These are phyloP conservation scores for Drosophila picticornis DNA, from an alignment of 2,888 invertebrate species.

Conservation along the genomic window DNA sequence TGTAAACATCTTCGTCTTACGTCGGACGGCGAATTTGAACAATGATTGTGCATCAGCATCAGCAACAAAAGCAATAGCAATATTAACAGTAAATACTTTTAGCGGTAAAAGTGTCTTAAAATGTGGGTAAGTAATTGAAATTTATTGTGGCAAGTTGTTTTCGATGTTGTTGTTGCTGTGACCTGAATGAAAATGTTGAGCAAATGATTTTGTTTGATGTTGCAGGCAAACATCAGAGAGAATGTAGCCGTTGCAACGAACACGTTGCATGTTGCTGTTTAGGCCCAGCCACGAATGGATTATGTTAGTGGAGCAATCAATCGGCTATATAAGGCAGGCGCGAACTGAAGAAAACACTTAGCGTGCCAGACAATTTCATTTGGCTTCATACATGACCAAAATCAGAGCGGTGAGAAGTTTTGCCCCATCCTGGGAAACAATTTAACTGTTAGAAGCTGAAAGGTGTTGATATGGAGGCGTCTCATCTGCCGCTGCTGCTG, in stretches of 20 bases:
- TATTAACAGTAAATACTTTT: constrained; percentile 65
- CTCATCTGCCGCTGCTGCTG: constrained; percentile 34
- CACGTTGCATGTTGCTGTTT: constrained; percentile 49
- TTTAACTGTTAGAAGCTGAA: constrained; percentile 50
- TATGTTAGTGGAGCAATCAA: constrained; percentile 82
- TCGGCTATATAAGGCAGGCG: constrained; percentile 77
- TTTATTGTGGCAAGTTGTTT: constrained; percentile 80
- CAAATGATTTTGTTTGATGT: constrained; percentile 62
- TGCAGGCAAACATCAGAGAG: constrained; percentile 49
- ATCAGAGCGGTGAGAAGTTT: constrained; percentile 57
- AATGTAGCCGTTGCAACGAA: constrained; percentile 58
- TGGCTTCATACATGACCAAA: constrained; percentile 73
- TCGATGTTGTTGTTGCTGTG: constrained; percentile 25
- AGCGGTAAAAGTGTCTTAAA: constrained; percentile 81
- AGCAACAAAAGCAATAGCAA: constrained; percentile 22
- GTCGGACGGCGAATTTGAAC: constrained; percentile 42
- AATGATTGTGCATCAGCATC: constrained; percentile 44
- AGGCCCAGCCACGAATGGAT: constrained; percentile 50
- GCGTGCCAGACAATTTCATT: constrained; percentile 75
- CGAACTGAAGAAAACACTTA: constrained; percentile 75
- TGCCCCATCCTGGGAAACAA: constrained; percentile 59
- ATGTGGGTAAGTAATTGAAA: constrained; percentile 81
- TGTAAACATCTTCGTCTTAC: constrained; percentile 20
- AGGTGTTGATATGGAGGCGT: constrained; percentile 67
- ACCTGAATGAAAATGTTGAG: constrained; percentile 47